These are phyloP conservation scores for Parasteatoda tepidariorum DNA, from an alignment of 1,140 invertebrate species.

Conservation along the genomic window DNA sequence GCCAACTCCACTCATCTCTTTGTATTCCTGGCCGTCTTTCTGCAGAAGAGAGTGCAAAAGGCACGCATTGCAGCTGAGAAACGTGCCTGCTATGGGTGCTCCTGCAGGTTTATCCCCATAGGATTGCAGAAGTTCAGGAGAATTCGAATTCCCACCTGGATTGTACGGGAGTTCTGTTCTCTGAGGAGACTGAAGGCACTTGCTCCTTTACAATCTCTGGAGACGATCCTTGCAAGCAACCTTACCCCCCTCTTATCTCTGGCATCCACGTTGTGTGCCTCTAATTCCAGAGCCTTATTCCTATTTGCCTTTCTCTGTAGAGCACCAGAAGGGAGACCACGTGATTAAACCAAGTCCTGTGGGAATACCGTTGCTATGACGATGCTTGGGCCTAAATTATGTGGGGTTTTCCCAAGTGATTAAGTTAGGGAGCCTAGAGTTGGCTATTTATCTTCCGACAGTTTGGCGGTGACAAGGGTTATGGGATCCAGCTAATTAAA, in stretches of 20 bases:
- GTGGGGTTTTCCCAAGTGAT: conserved; percentile 10
- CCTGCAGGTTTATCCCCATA: not conserved
- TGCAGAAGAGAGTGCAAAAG: not conserved
- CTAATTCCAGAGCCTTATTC: conserved; percentile 39
- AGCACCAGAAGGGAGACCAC: conserved; percentile 51
- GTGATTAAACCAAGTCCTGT: conserved; percentile 44
- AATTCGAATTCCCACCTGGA: conserved; percentile 15
- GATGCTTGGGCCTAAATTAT: conserved; percentile 45
- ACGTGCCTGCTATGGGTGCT: conserved; percentile 26
- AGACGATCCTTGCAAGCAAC: not conserved
- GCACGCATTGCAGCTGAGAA: conserved; percentile 23
- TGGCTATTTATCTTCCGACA: conserved; percentile 48
- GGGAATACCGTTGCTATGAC: conserved; percentile 41
- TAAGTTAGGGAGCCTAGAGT: conserved; percentile 19
- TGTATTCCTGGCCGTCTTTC: not conserved
- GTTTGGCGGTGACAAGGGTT: conserved; percentile 41
- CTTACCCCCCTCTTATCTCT: conserved; percentile 22
- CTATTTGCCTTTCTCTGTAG: conserved; percentile 46
- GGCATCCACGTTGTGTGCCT: conserved; percentile 31
- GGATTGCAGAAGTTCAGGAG: not conserved
- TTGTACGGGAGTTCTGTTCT: conserved; percentile 44
- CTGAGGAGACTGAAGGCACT: conserved; percentile 42
- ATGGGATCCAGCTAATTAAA: conserved; percentile 37
- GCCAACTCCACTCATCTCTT: too few relatives aligned
- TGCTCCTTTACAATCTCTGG: conserved; percentile 26